Evolutionary conservation across 2,888 invertebrate genomes (phyloP).

Genomic region (Laothoe populi): DNA sequence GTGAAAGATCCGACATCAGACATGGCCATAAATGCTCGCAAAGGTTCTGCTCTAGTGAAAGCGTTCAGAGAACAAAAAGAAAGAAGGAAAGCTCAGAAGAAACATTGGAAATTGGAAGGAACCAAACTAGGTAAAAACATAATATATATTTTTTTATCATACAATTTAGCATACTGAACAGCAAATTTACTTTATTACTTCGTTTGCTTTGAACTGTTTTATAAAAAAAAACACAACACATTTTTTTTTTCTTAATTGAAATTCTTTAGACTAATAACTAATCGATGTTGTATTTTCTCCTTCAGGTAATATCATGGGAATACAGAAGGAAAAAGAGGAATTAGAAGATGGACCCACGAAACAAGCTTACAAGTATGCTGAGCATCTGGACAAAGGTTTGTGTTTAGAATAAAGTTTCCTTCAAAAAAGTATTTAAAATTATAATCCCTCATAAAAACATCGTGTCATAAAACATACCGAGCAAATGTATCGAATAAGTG

Average conservation of each 20-base stretch:
- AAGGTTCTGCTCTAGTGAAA: slow-evolving; percentile 96
- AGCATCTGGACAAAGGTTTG: slow-evolving; percentile 92
- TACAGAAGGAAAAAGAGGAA: slow-evolving; percentile 93
- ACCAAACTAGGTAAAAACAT: slow-evolving; percentile 90
- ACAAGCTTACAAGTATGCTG: slow-evolving; percentile 98
- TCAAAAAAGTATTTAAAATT: no score
- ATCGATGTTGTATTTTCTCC: slow-evolving; percentile 3
- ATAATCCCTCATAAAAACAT: no score
- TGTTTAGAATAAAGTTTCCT: neutral
- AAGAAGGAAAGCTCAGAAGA: slow-evolving; percentile 97
- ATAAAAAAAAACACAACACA: no score
- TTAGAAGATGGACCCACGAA: slow-evolving; percentile 93
- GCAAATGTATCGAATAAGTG: no score
- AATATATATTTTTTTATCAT: neutral
- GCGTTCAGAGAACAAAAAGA: slow-evolving; percentile 98
- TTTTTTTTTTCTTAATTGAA: no score
- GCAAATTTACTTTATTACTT: no score
- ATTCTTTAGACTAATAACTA: no score
- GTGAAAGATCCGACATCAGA: slow-evolving; percentile 97
- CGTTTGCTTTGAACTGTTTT: no score
- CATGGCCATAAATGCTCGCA: slow-evolving; percentile 97
- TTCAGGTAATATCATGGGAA: slow-evolving; percentile 96
- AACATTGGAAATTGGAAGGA: slow-evolving; percentile 99
- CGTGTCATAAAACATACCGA: no score
- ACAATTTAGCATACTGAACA: no score